Base-by-base conservation (phyloP, 2,113 vertebrate genomes). In the Phrynosoma blainvillii region DNA sequence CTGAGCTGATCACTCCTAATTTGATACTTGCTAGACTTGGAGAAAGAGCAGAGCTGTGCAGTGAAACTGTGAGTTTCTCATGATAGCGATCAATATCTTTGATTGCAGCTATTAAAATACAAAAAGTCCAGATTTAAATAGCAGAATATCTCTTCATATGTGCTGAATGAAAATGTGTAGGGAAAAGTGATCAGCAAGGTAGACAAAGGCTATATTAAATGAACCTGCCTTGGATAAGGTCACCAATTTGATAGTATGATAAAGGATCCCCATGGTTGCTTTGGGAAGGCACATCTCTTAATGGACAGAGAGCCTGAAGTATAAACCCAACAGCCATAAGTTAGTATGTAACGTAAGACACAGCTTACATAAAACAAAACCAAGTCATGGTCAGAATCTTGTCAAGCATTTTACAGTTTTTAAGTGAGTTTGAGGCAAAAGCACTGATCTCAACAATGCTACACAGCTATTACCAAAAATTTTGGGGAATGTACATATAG, bases 81-180 rank as follows among this genome's bases (percentile, higher is more conserved):
- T 99, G 98, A 89, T 98, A 99, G 76, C 98, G 98, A 93, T 99
- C 99, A 32, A 99, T 96, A 20, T 99, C 99, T 94, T 99, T 99
- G 94, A 99, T 95, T 2, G 96, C 98, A 95, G 97, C 99, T 99
- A 91, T 2, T 78, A 93, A 70, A 84, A 84, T 73, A 88, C 65
- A 82, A 85, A 23, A 73, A 88, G 65, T 30, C 2, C 42, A 59
- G 36, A n/a, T 40, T 16, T 82, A 92, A 94, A 52, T 4, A 0
- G 77, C 71, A 90, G 52, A 80, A 74, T 7, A 0, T 0, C 6
- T 32, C 6, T 71, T 16, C 71, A 89, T 84, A 40, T 86, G 32
- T 86, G 36, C 5, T 62, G 83, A 79, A 27, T 73, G 65, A 4
- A 79, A 85, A 82, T 16, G 4, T n/a, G 13, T 12, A 23, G 42